A percentile compares a stretch with the other conserved stretches of the same genome.
phyloP scores from a whole-genome alignment of 2,888 invertebrate genomes.

The Lepeophtheirus nordmannii region DNA sequence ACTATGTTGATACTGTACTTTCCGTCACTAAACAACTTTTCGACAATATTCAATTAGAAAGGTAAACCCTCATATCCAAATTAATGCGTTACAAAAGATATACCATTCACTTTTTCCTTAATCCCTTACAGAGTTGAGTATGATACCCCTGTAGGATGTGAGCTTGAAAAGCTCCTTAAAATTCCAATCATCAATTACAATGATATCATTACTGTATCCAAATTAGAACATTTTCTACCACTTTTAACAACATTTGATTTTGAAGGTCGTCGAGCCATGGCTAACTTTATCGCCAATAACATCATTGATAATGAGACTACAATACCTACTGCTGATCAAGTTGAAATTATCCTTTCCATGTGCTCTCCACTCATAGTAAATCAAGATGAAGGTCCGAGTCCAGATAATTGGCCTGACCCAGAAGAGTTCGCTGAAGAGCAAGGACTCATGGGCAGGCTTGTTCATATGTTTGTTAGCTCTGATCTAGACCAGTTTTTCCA shows the following conservation, averaged over 20 bases:
- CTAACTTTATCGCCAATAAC: slow-evolving; percentile 74
- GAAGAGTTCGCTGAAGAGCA: slow-evolving; percentile 84
- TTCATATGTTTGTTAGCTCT: slow-evolving; percentile 60
- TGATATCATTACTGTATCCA: slow-evolving; percentile 69
- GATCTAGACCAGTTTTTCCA: slow-evolving; percentile 69
- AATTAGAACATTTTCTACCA: slow-evolving; percentile 70
- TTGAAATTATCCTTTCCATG: slow-evolving; percentile 59
- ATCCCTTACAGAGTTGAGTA: slow-evolving; percentile 44
- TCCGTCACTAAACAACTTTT: slow-evolving; percentile 79
- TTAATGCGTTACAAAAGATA: neutral
- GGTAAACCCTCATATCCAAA: slow-evolving; percentile 40
- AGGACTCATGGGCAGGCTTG: slow-evolving; percentile 42
- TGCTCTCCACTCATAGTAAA: slow-evolving; percentile 72
- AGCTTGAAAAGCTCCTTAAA: slow-evolving; percentile 77
- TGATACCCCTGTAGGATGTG: slow-evolving; percentile 71
- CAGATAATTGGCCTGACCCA: slow-evolving; percentile 50
- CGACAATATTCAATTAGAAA: slow-evolving; percentile 65
- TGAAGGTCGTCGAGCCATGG: slow-evolving; percentile 64
- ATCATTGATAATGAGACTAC: slow-evolving; percentile 74
- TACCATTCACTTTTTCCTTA: neutral
- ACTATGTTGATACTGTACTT: slow-evolving; percentile 87
- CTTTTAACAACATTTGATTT: slow-evolving; percentile 67
- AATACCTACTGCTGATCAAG: slow-evolving; percentile 74
- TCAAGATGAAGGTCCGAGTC: slow-evolving; percentile 52
- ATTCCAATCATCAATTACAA: slow-evolving; percentile 90